Base-by-base conservation (phyloP, 2,888 invertebrate species). In the Dasysyrphus tricinctus region DNA sequence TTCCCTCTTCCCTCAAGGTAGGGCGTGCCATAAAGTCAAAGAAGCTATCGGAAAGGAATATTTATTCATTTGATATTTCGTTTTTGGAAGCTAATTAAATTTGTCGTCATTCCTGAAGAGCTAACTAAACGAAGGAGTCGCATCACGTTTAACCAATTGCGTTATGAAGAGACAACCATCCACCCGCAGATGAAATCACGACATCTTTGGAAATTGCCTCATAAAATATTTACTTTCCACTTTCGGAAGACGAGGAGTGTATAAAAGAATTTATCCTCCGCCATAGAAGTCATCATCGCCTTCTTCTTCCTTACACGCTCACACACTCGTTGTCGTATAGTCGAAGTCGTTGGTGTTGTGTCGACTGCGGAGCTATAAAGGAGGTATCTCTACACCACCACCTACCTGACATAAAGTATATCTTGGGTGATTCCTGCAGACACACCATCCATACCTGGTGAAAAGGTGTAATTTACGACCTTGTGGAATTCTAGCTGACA, bases 391-490 rank as follows among this genome's bases (percentile, higher is more conserved):
- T 5, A 19, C 19, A 69, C 51, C 49, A 69, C 44, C 49, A 32
- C 49, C 70, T 61, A 32, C 49, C 70, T 61, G 47, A 57, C 54
- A 81, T 80, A 80, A 85, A 80, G 80, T 85, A 85, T 85, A 69
- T 85, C 67, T 73, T 32, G 72, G 72, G 72, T 84, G 80, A 80
- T 80, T 81, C 74, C 74, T 72, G 59, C 3, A 86, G 81, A 75
- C 81, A 81, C 69, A 61, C 70, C 32, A 70, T 54, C 73, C 19
- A 76, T 19, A 81, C 85, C 85, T 86, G 85, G 74, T 86, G 81
- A 81, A 86, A 86, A 86, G 81, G 85, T 86, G 85, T 81, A 81
- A 86, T 86, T 86, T 86, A 86, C 81, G 85, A 81, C 81, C 78
- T 80, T 86, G 74, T 77, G 74, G 74, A 78, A 86, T 86, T 81